Evolutionary conservation across 2,888 invertebrate species (phyloP), one percentile per base, ranked within the genome.

Genomic region (Urechis unicinctus): DNA sequence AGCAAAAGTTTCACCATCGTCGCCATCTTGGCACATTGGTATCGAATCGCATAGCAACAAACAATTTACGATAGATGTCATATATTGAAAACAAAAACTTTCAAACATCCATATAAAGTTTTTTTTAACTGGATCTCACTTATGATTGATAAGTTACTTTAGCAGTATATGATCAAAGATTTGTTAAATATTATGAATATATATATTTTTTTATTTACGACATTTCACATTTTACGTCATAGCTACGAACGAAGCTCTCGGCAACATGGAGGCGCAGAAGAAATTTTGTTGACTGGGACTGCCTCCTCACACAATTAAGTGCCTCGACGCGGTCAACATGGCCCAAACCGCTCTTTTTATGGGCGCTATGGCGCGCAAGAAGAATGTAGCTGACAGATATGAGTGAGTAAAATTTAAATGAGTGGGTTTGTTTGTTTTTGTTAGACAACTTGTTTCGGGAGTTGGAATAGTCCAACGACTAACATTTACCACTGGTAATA

Each of bases 21-120:
- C 70, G 74, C 74, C 75, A 75, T 75, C 52, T 70, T 73, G 71
- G 67, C 66, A 62, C 28, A 22, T 22, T 43, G n/a, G n/a, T 57
- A 65, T 9, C 41, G 13, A 68, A 69, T 65, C 66, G 65, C 64
- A 68, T 52, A 25, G 43, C 43, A 26, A 43, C 28, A 51, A 43
- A 17, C 4, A n/a, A 52, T n/a, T 26, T 4, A 24, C 29, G 21
- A 6, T n/a, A 26, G 24, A 3, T 24, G n/a, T 46, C 31, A n/a
- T 21, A 50, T 29, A 50, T 9, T 50, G 28, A 30, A 21, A 29
- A 30, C 3, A 36, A 36, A 36, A n/a, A n/a, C n/a, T n/a, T n/a
- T n/a, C n/a, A n/a, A n/a, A n/a, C n/a, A n/a, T n/a, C n/a, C n/a
- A n/a, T n/a, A n/a, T n/a, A n/a, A n/a, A n/a, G n/a, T n/a, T n/a